These are phyloP conservation scores for Trachymyrmex cornetzi DNA, from an alignment of 1,140 invertebrate genomes.

Conservation along the genomic window DNA sequence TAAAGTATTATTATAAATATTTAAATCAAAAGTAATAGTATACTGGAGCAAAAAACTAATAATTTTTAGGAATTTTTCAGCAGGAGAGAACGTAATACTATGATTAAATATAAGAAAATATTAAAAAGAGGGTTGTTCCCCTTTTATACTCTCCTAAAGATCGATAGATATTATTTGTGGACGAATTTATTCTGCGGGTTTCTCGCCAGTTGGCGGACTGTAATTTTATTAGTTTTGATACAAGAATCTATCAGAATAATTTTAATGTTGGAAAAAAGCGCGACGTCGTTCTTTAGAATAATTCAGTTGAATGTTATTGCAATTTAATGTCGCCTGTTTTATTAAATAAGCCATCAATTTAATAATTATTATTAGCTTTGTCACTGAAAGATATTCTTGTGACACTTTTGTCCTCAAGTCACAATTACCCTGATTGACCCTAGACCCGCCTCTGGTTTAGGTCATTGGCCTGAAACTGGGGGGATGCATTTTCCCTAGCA, in stretches of 20 bases:
- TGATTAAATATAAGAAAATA: neutral
- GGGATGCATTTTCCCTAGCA: neutral
- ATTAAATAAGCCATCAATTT: neutral
- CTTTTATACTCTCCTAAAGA: slow-evolving; percentile 13
- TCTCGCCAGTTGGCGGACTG: neutral
- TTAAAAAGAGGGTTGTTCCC: neutral
- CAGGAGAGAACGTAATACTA: neutral
- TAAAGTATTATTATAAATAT: neutral
- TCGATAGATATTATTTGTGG: slow-evolving; percentile 15
- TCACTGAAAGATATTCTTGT: slow-evolving; percentile 25
- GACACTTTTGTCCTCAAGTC: slow-evolving; percentile 39
- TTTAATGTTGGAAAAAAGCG: neutral
- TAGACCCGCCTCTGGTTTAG: slow-evolving; percentile 45
- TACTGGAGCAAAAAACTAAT: neutral
- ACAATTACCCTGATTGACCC: slow-evolving; percentile 45
- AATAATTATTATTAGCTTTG: slow-evolving; percentile 1
- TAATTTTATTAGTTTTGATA: slow-evolving; percentile 9
- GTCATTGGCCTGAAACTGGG: slow-evolving; percentile 3
- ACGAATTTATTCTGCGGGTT: slow-evolving; percentile 3
- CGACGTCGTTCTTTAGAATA: neutral
- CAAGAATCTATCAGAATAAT: neutral
- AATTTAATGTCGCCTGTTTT: neutral
- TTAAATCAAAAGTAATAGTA: neutral
- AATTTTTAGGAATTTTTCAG: neutral
- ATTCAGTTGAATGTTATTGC: neutral